These are phyloP conservation scores for Parotia lawesii DNA, from an alignment of 2,113 vertebrate genomes.

Conservation along the genomic window DNA sequence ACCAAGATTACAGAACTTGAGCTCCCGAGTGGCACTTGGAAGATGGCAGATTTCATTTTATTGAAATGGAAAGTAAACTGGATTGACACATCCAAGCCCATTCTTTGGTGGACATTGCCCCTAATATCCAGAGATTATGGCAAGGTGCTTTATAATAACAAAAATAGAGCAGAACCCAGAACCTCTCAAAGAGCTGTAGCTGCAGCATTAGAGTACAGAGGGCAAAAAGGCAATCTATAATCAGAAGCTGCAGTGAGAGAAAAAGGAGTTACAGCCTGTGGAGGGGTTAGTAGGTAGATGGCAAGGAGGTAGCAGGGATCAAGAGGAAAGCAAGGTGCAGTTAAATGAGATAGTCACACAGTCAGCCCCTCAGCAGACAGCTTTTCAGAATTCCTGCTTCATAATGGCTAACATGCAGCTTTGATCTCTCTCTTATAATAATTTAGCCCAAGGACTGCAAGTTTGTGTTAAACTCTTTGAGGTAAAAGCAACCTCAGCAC, in stretches of 20 bases:
- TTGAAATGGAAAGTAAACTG: neutral
- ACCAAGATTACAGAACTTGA: neutral
- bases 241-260: neutral
- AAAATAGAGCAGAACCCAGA: neutral
- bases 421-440: neutral
- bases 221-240: neutral
- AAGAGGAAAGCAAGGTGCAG: neutral
- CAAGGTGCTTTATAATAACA: neutral
- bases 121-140: neutral
- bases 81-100: neutral
- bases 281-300: neutral
- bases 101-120: neutral
- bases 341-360: neutral
- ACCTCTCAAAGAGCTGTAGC: neutral
- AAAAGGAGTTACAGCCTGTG: neutral
- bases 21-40: neutral
- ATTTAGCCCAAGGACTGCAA: neutral
- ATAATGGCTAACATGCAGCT: neutral
- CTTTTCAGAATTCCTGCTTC: constrained; percentile 9
- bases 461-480: neutral
- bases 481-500: neutral
- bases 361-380: neutral
- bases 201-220: neutral
- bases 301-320: neutral
- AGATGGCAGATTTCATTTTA: neutral